Conservation (phyloP, 2,888 invertebrate species). For the Melipona beecheii region DNA sequence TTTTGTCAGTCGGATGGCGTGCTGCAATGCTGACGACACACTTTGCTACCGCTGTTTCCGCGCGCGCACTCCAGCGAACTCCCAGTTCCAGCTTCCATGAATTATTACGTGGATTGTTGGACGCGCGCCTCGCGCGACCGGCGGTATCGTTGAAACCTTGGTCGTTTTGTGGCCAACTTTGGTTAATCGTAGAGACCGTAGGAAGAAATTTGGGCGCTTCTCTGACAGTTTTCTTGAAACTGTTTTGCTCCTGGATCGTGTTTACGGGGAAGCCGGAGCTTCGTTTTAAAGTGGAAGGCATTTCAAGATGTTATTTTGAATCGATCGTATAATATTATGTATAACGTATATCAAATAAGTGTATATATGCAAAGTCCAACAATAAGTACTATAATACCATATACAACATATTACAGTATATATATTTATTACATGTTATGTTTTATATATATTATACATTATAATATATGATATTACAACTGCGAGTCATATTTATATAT, state of each 20-base stretch:
- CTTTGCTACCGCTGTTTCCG: conserved; percentile 40
- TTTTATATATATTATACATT: too few species aligned
- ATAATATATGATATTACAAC: too few species aligned
- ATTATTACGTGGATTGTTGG: conserved; percentile 42
- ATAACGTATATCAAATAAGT: too few species aligned
- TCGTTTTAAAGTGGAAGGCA: not conserved
- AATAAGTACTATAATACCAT: too few species aligned
- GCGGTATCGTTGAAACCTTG: conserved; percentile 1
- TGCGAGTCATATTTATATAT: too few species aligned
- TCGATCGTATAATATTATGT: too few species aligned
- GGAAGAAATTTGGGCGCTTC: not conserved
- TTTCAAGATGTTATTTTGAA: not conserved
- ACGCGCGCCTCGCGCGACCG: not conserved
- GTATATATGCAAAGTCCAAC: too few species aligned
- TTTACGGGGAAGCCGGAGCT: not conserved
- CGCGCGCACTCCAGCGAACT: not conserved
- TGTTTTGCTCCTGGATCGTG: not conserved
- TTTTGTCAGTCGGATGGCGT: conserved; percentile 43
- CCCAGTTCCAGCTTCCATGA: conserved; percentile 22
- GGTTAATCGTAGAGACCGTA: not conserved
- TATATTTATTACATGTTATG: too few species aligned
- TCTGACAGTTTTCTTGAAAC: not conserved
- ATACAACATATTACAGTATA: too few species aligned
- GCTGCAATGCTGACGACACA: conserved; percentile 51
- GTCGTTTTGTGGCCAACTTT: not conserved